A percentile compares a stretch with the other conserved stretches of the same genome.
phyloP scores from a whole-genome alignment of 2,797 vertebrate genomes.

The Arnoldichthys spilopterus region DNA sequence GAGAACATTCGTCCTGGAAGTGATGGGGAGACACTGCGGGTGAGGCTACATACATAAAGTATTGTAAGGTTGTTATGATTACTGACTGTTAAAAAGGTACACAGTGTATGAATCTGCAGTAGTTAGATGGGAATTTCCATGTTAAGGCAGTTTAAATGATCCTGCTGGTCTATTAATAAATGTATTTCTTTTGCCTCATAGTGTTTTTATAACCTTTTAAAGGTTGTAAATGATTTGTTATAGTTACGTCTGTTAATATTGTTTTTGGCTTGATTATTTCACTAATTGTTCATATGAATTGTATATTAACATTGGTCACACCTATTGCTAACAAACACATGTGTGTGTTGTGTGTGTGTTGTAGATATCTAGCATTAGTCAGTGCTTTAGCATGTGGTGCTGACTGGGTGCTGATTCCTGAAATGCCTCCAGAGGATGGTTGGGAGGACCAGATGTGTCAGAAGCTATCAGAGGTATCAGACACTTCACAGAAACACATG shows the following conservation, averaged over 20 bases:
- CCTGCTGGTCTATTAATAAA: too few relatives aligned
- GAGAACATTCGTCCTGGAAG: slow-evolving; percentile 92
- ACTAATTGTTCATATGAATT: too few relatives aligned
- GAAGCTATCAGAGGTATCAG: slow-evolving; percentile 82
- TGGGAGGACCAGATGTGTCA: slow-evolving; percentile 93
- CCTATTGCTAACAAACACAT: too few relatives aligned
- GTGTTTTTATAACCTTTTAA: too few relatives aligned
- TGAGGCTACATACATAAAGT: slow-evolving; percentile 65
- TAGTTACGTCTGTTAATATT: too few relatives aligned
- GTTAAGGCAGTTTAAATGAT: too few relatives aligned
- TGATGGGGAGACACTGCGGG: slow-evolving; percentile 96
- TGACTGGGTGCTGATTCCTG: slow-evolving; percentile 96
- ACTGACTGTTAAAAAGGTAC: too few relatives aligned
- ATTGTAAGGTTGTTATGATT: not conserved
- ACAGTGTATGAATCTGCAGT: not conserved
- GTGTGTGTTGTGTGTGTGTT: not conserved
- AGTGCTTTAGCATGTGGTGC: slow-evolving; percentile 89
- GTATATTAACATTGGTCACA: too few relatives aligned
- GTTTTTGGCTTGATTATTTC: too few relatives aligned
- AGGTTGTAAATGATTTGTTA: too few relatives aligned
- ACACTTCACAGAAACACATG: not conserved
- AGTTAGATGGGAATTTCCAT: not conserved
- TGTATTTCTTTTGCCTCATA: too few relatives aligned
- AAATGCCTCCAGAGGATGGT: slow-evolving; percentile 86
- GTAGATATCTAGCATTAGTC: slow-evolving; percentile 90